A percentile compares a stretch with the other conserved stretches of the same genome.
Conservation (phyloP, 1,140 invertebrate species). For the Saxidomus purpurata region DNA sequence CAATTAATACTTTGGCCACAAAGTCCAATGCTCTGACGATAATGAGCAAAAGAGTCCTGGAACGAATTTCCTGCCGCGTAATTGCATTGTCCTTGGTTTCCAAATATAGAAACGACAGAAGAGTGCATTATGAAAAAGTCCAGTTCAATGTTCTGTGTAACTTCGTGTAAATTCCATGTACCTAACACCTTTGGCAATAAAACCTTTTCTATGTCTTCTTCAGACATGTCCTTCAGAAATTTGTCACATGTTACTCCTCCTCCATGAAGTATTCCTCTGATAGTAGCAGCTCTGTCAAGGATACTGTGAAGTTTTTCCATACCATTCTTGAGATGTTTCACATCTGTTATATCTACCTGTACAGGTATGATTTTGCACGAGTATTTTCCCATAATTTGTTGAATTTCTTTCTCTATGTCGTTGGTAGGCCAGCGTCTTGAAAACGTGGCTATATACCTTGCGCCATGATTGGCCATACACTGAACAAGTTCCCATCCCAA, state of each 20-base stretch:
- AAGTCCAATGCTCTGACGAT: slow-evolving; percentile 58
- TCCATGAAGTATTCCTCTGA: slow-evolving; percentile 78
- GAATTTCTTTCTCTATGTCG: slow-evolving; percentile 62
- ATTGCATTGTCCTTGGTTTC: slow-evolving; percentile 74
- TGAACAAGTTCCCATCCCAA: slow-evolving; percentile 77
- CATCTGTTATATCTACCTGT: slow-evolving; percentile 46
- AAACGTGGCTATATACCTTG: slow-evolving; percentile 71
- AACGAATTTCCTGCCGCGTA: slow-evolving; percentile 76
- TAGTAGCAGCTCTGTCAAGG: neutral
- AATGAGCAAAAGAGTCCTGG: slow-evolving; percentile 72
- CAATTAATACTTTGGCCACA: slow-evolving; percentile 73
- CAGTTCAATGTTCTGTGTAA: slow-evolving; percentile 66
- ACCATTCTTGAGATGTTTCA: neutral
- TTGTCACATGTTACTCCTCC: slow-evolving; percentile 73
- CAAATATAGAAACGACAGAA: slow-evolving; percentile 70
- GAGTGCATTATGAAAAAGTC: slow-evolving; percentile 78
- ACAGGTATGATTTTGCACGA: slow-evolving; percentile 4
- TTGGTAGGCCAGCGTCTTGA: slow-evolving; percentile 66
- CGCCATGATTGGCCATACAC: slow-evolving; percentile 71
- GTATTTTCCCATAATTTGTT: neutral
- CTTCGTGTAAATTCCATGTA: slow-evolving; percentile 76
- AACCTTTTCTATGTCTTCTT: slow-evolving; percentile 68
- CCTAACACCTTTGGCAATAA: slow-evolving; percentile 76
- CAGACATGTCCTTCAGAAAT: slow-evolving; percentile 68
- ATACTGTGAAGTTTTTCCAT: neutral